Conservation (phyloP, 1,140 invertebrate genomes). For the Heterodera carotae region DNA sequence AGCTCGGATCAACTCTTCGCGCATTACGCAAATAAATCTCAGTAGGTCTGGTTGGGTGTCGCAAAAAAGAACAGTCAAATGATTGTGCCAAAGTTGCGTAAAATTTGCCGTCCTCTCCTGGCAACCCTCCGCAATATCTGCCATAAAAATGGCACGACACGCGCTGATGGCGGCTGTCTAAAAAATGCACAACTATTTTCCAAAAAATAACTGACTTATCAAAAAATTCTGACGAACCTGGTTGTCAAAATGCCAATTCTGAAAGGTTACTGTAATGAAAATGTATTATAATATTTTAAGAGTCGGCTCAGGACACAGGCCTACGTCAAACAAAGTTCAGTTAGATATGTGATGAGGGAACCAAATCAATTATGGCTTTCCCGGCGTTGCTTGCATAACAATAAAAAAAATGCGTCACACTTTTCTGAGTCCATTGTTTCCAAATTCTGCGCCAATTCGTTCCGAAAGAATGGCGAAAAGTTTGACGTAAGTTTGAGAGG, state of each 20-base stretch:
- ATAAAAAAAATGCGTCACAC: no score
- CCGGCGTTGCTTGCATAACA: no score
- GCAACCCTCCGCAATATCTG: constrained; percentile 6
- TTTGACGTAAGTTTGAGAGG: constrained; percentile 11
- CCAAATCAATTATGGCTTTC: no score
- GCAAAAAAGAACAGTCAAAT: constrained; percentile 7
- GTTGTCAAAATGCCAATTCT: constrained; percentile 31
- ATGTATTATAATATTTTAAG: no score
- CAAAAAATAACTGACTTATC: no score
- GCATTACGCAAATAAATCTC: constrained; percentile 21
- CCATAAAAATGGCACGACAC: constrained; percentile 10
- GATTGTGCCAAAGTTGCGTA: constrained; percentile 22
- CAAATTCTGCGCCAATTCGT: constrained; percentile 13
- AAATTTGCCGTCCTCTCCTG: constrained; percentile 21
- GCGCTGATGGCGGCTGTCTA: constrained; percentile 17
- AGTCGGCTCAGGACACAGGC: no score
- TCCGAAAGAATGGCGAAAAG: constrained; percentile 16
- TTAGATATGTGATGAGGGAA: no score
- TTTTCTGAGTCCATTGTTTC: constrained; percentile 15
- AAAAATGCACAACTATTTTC: neutral
- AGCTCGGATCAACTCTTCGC: constrained; percentile 25
- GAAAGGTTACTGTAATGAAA: no score
- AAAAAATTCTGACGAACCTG: constrained; percentile 10
- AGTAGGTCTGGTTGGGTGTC: constrained; percentile 5
- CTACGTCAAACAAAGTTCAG: no score